Conservation (phyloP, 2,888 invertebrate genomes). For the Drosophila macrospina region DNA sequence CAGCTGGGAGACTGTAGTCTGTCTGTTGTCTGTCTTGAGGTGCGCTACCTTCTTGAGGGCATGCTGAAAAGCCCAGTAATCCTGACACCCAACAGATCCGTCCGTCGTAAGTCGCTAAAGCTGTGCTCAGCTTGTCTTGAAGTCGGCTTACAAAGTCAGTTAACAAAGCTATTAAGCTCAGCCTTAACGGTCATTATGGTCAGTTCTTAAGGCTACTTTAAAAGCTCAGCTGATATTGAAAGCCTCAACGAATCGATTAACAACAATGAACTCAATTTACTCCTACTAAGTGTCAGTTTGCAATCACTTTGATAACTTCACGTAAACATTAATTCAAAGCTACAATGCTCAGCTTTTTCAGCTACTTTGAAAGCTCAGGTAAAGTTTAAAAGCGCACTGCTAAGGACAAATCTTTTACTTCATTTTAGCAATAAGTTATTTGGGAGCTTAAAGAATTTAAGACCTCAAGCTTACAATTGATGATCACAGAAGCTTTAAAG, state of each 20-base stretch:
- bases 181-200: too few species aligned
- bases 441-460: not conserved
- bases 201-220: too few species aligned
- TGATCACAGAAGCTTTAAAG: too few species aligned
- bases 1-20: slow-evolving; percentile 26
- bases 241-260: too few species aligned
- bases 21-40: slow-evolving; percentile 1
- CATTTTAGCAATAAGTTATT: too few species aligned
- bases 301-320: too few species aligned
- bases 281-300: too few species aligned
- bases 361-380: not conserved
- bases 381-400: too few species aligned
- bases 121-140: not conserved
- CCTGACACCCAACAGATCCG: not conserved
- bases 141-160: not conserved
- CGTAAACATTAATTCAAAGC: not conserved
- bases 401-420: too few species aligned
- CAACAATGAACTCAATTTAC: too few species aligned
- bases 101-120: not conserved
- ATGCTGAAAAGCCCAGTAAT: slow-evolving; percentile 2
- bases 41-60: slow-evolving; percentile 37
- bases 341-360: not conserved
- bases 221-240: too few species aligned
- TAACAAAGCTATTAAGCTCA: too few species aligned
- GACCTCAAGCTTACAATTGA: not conserved